Conservation (phyloP, 1,140 invertebrate genomes). For the Magallana angulata region DNA sequence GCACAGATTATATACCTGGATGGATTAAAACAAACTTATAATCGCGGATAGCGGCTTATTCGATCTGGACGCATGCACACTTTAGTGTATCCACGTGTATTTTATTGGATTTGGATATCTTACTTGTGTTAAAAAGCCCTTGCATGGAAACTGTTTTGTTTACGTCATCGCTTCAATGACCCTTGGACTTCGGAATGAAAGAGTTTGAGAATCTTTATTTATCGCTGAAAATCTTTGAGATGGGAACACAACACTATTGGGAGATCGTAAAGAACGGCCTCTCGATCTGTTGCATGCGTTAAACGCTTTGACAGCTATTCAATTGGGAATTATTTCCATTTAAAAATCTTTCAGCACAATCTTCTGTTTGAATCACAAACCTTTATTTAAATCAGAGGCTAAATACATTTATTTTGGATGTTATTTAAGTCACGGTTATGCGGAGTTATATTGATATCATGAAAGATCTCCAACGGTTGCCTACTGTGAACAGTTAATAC, state of each 20-base stretch:
- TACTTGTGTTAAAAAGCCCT: neutral
- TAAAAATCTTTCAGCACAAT: slow-evolving; percentile 55
- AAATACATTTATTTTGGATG: slow-evolving; percentile 13
- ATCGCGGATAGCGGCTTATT: neutral
- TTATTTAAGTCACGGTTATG: slow-evolving; percentile 43
- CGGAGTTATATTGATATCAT: slow-evolving; percentile 46
- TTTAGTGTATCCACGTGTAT: neutral
- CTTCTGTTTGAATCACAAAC: slow-evolving; percentile 32
- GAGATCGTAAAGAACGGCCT: slow-evolving; percentile 4
- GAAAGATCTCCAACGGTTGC: neutral
- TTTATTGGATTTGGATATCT: neutral
- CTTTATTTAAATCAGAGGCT: neutral
- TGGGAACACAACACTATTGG: neutral
- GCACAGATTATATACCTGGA: slow-evolving; percentile 21
- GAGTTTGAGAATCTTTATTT: slow-evolving; percentile 24
- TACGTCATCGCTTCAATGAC: slow-evolving; percentile 2
- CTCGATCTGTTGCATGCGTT: slow-evolving; percentile 27
- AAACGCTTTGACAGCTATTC: slow-evolving; percentile 41
- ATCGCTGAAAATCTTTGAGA: neutral
- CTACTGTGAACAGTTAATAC: slow-evolving; percentile 22
- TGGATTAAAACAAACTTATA: slow-evolving; percentile 8
- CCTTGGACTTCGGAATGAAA: neutral
- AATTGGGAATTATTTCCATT: slow-evolving; percentile 41
- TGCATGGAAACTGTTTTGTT: slow-evolving; percentile 10
- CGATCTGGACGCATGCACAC: neutral